phyloP scores from a whole-genome alignment of 2,888 invertebrate genomes.

The Anodontia alba region DNA sequence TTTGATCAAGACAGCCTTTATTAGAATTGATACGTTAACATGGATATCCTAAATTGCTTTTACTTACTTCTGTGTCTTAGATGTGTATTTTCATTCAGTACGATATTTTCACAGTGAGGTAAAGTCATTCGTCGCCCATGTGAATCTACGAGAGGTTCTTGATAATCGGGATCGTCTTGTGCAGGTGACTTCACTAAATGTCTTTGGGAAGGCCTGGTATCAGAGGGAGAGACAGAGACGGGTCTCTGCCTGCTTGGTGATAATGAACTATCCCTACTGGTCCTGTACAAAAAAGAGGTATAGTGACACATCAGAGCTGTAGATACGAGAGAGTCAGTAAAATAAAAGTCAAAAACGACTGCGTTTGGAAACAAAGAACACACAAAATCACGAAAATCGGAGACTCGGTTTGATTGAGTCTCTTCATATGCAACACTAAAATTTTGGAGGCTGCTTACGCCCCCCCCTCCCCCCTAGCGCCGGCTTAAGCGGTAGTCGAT shows the following conservation, averaged over 20 bases:
- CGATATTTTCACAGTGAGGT: slow-evolving; percentile 57
- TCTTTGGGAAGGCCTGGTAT: not conserved
- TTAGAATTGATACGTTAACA: too few species aligned
- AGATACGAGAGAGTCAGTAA: too few species aligned
- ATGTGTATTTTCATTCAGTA: not conserved
- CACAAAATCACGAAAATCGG: too few species aligned
- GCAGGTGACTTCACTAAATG: not conserved
- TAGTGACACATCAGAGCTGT: too few species aligned
- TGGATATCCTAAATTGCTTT: not conserved
- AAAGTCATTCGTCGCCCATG: slow-evolving; percentile 59
- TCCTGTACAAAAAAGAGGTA: not conserved
- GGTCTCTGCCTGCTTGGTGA: slow-evolving; percentile 2
- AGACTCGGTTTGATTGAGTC: too few species aligned
- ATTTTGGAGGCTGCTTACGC: too few species aligned
- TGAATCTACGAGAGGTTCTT: slow-evolving; percentile 1
- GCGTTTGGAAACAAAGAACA: too few species aligned
- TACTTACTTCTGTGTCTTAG: slow-evolving; percentile 20
- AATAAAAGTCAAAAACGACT: too few species aligned
- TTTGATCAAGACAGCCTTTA: too few species aligned
- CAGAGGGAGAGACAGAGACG: not conserved
- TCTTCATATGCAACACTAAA: too few species aligned
- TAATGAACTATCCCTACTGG: not conserved
- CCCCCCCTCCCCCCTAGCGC: too few species aligned
- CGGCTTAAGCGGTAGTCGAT: too few species aligned
- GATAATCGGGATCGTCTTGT: not conserved